phyloP scores from a whole-genome alignment of 2,888 invertebrate species.

The Blomia tropicalis region DNA sequence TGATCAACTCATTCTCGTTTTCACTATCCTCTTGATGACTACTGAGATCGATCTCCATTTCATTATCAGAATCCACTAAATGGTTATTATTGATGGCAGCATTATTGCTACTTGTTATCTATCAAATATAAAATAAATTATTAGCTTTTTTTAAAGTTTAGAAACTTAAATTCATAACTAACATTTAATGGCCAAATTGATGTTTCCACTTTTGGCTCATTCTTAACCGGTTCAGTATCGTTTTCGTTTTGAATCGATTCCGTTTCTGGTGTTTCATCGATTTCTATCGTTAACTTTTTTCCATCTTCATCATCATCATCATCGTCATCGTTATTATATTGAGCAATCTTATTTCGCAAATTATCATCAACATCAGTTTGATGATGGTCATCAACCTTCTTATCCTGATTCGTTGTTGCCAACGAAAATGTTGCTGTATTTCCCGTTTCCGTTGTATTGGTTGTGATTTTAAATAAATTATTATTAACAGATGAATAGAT shows the following conservation, averaged over 20 bases:
- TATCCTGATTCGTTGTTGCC: neutral
- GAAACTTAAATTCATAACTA: neutral
- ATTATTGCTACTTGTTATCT: no score
- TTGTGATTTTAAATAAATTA: neutral
- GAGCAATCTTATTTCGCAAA: neutral
- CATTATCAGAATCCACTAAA: slow-evolving; percentile 2
- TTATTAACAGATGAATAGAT: neutral
- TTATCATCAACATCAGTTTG: neutral
- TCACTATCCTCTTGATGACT: neutral
- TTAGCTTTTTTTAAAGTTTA: no score
- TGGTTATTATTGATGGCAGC: no score
- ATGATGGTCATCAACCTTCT: no score
- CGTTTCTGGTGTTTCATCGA: neutral
- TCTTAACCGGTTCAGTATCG: neutral
- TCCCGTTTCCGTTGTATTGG: neutral
- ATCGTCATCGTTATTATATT: neutral
- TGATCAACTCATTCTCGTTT: slow-evolving; percentile 14
- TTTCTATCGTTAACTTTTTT: neutral
- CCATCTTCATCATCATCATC: neutral
- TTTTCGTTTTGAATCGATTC: neutral
- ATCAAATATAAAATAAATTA: no score
- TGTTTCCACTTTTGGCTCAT: neutral
- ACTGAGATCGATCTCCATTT: slow-evolving; percentile 4
- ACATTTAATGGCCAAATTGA: neutral
- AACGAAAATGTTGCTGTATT: neutral